Evolutionary conservation across 1,140 invertebrate species (phyloP), one percentile per base, ranked within the genome.

Genomic region (Drosophila kanapiae): DNA sequence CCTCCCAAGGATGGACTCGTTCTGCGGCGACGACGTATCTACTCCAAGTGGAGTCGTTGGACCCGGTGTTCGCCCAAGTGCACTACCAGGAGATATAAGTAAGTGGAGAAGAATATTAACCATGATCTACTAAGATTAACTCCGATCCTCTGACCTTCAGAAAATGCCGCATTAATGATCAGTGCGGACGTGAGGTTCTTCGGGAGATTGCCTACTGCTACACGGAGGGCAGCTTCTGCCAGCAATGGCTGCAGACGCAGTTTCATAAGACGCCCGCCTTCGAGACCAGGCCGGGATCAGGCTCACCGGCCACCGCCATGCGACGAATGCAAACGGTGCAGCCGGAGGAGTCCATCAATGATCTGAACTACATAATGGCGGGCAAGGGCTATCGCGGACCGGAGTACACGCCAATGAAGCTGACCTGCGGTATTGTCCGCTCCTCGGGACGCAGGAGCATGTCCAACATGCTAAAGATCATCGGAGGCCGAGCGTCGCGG

Each of bases 131-230:
- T 9, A 5, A 8, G 13, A 37, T 14, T 23, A 23, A 37, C 13
- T 5, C 7, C 13, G 0, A 31, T 31, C n/a, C 9, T 3, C 6
- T 9, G 6, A 4, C 35, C 13, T 51, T 0, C 80, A 96, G 97
- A 91, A 95, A 95, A 90, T 98, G 97, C 91, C 95, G 95, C 79
- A 95, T 95, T 82, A 95, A 94, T 13, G 94, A 95, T 14, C 93
- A 96, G 67, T 98, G 98, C 87, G 95, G 95, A 1, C 95, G 94
- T 40, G 95, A 96, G 85, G 95, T 96, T 48, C 94, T 98, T 71
- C 94, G 95, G 70, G 96, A 98, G 92, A 96, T 96, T 4, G 96
- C 97, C 7, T 97, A 97, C 78, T 99, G 97, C 86, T 98, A 97
- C 87, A 94, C 95, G 3, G 96, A 97, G 81, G 96, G 96, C 45